Evolutionary conservation across 2,797 vertebrate genomes (phyloP).

Genomic region (Bradypodion ventrale): DNA sequence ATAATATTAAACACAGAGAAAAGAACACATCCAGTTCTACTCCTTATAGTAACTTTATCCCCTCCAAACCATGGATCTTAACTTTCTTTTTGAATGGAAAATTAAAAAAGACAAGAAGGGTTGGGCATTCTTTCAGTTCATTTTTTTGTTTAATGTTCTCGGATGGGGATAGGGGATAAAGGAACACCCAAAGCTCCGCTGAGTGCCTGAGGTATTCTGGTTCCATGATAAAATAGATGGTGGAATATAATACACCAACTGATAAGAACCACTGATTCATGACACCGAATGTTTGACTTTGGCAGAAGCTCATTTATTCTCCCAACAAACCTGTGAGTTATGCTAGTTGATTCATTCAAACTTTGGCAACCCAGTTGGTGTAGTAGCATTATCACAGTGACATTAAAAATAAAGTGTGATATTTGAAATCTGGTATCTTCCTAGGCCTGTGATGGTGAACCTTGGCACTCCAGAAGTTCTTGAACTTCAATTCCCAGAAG

Average conservation of each 20-base stretch:
- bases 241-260: no score
- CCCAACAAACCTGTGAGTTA: not conserved
- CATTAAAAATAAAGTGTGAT: no score
- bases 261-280: no score
- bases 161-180: conserved; percentile 67
- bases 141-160: conserved; percentile 62
- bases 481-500: no score
- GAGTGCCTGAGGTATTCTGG: not conserved
- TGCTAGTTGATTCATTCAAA: not conserved
- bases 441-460: no score
- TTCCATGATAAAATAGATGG: no score
- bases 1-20: conserved; percentile 1
- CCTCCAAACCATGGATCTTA: conserved; percentile 58
- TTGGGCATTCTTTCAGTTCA: conserved; percentile 56
- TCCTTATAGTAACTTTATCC: conserved; percentile 61
- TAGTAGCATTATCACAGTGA: no score
- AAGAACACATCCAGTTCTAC: not conserved
- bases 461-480: no score
- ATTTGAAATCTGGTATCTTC: no score
- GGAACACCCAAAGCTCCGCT: not conserved
- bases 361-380: not conserved
- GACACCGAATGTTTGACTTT: no score
- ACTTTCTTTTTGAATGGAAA: conserved; percentile 66
- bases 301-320: not conserved
- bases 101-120: conserved; percentile 69